Base-by-base conservation (phyloP, 2,888 invertebrate genomes). In the Drosophila antonietae region DNA sequence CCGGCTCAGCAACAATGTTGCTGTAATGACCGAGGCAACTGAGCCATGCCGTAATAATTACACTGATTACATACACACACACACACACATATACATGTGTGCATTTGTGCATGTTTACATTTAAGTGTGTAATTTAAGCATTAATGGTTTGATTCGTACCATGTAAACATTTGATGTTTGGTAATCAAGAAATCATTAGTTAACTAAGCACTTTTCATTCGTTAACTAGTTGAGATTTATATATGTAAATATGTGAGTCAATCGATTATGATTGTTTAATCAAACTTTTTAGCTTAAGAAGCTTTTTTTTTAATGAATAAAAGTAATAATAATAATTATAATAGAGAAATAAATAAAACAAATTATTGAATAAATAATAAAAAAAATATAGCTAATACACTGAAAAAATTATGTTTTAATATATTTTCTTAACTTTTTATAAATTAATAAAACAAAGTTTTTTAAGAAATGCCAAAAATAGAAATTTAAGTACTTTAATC, bases 1-100 rank as follows among this genome's bases (percentile, higher is more conserved):
- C 41, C 23, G 55, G 43, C 52, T 37, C 52, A 59, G 62, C 66
- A 72, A 58, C 66, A 56, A 52, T 44, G 12, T 33, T 51, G 18
- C 31, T 41, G 23, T 47, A 43, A 33, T 64, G 46, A 39, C 43
- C 43, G 57, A 41, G 43, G 35, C 62, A 46, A 47, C 44, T 56
- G 65, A 71, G 33, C 49, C 31, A 41, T 53, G 20, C 5, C 10
- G 28, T 12, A 28, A 46, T 46, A 46, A 46, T 65, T 10, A 20
- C 41, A 59, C 37, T 46, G 41, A 12, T 3, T 46, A 33, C n/a
- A 18, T 18, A 14, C n/a, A 15, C 28, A n/a, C 28, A 20, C 12
- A 15, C 23, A 28, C 1, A 23, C 14, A 44, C 3, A 23, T 15
- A 20, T 20, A 6, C 44, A 12, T 20, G 12, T 14, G 20, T 44